phyloP scores from a whole-genome alignment of 2,888 invertebrate species.

The Drosophila helvetica region DNA sequence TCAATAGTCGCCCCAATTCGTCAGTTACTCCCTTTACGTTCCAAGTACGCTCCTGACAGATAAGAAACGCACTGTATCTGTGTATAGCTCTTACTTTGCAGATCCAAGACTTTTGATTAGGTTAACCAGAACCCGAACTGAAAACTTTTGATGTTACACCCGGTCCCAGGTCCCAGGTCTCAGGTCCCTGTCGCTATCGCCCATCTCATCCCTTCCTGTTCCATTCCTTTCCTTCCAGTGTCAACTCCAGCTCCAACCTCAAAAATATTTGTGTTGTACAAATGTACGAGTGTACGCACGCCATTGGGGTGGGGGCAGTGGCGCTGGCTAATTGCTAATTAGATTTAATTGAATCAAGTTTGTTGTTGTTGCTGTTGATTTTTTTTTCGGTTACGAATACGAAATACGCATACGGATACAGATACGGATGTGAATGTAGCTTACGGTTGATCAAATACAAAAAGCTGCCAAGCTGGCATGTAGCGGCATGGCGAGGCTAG shows the following conservation, averaged over 20 bases:
- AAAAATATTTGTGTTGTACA: slow-evolving; percentile 8
- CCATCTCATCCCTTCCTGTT: slow-evolving; percentile 25
- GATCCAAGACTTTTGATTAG: slow-evolving; percentile 27
- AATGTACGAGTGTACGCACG: neutral
- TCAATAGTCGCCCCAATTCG: no score
- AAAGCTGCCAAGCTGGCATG: slow-evolving; percentile 36
- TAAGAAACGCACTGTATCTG: slow-evolving; percentile 24
- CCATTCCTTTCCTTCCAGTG: slow-evolving; percentile 23
- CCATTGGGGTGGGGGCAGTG: neutral
- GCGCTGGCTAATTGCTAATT: slow-evolving; percentile 43
- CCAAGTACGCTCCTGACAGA: neutral
- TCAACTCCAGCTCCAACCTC: slow-evolving; percentile 8
- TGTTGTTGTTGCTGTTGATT: neutral
- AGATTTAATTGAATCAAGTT: slow-evolving; percentile 36
- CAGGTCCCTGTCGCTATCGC: slow-evolving; percentile 12
- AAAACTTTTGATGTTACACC: slow-evolving; percentile 39
- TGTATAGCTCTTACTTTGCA: neutral
- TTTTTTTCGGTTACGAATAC: slow-evolving; percentile 11
- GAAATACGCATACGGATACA: slow-evolving; percentile 14
- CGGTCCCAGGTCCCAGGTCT: neutral
- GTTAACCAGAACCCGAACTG: slow-evolving; percentile 33
- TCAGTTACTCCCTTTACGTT: neutral
- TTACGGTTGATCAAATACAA: slow-evolving; percentile 45
- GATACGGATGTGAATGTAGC: slow-evolving; percentile 44
- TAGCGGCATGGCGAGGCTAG: slow-evolving; percentile 23